Conservation (phyloP, 2,888 invertebrate genomes). For the Megaustenia siamemsis region DNA sequence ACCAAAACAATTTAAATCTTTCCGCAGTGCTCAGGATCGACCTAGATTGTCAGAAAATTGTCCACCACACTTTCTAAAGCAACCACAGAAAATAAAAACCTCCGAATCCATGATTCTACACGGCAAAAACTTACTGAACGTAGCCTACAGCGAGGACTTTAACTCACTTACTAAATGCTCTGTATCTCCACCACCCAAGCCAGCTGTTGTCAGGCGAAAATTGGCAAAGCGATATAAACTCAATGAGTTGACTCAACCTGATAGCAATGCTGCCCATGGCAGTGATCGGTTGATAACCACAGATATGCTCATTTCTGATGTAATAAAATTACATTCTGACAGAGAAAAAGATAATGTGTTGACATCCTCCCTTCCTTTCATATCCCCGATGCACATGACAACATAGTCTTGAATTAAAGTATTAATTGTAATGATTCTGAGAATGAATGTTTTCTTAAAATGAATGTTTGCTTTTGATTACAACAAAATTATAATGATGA, state of each 20-base stretch:
- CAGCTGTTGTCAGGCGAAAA: conserved; percentile 48
- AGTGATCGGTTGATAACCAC: conserved; percentile 20
- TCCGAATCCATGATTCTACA: conserved; percentile 33
- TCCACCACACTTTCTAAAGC: conserved; percentile 31
- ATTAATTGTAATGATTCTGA: too few species aligned
- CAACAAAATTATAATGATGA: background rate
- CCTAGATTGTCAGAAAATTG: conserved; percentile 13
- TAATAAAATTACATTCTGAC: background rate
- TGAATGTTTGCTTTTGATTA: too few species aligned
- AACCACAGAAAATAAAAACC: conserved; percentile 31
- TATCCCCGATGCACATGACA: conserved; percentile 8
- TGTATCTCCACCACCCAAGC: conserved; percentile 43
- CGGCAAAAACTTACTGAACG: conserved; percentile 29
- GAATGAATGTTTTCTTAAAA: too few species aligned
- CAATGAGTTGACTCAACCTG: conserved; percentile 26
- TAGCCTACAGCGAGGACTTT: conserved; percentile 6
- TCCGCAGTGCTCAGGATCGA: conserved; percentile 38
- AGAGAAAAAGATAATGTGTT: conserved; percentile 6
- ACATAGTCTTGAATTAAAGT: conserved; percentile 13
- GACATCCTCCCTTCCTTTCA: conserved; percentile 9
- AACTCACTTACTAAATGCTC: conserved; percentile 16
- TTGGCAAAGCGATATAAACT: conserved; percentile 52
- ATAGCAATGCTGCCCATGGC: conserved; percentile 28
- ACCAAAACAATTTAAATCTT: conserved; percentile 41
- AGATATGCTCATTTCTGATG: conserved; percentile 30